Base-by-base conservation (phyloP, 1,140 invertebrate genomes). In the Trichonephila inaurata region DNA sequence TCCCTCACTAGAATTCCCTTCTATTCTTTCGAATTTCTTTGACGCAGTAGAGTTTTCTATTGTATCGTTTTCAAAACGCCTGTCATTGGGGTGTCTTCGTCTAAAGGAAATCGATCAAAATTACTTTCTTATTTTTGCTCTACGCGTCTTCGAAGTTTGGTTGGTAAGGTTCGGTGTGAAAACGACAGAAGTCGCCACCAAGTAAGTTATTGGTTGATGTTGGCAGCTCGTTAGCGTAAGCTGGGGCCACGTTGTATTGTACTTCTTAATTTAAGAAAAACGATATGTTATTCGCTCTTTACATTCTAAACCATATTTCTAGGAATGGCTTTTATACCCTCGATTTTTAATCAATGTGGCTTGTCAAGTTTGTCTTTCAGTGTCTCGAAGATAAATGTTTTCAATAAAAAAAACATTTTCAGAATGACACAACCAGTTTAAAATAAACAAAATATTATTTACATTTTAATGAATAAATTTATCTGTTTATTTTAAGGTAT, bases 61-160 rank as follows among this genome's bases (percentile, higher is more conserved):
- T 81, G 89, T 72, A 90, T 77, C 89, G 69, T 61, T 90, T 90
- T 61, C 66, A 81, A 90, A 90, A 72, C 40, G 89, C 66, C 89
- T 90, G 89, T 90, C 89, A 90, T 60, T 77, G 89, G 6, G 44
- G 51, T 90, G 12, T 90, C 89, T 77, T 90, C 89, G 66, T 77
- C 69, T 77, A 90, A 77, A 90, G 89, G 69, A 90, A 90, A 90
- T 90, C 89, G 69, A 90, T 90, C 51, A 61, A 90, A 90, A 90
- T 90, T 90, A 90, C n/a, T 72, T 90, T 89, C 62, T 89, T 89
- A 89, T 72, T 90, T 90, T 90, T 81, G 19, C 19, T 44, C 40
- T 62, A 62, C 61, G 16, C 18, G 61, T 62, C 61, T 21, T 62
- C 51, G 6, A 51, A 12, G 28, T 33, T 81, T 33, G 28, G 18